A percentile compares a stretch with the other conserved stretches of the same genome.
Conservation (phyloP, 2,888 invertebrate species). For the Adelognathus sp. region DNA sequence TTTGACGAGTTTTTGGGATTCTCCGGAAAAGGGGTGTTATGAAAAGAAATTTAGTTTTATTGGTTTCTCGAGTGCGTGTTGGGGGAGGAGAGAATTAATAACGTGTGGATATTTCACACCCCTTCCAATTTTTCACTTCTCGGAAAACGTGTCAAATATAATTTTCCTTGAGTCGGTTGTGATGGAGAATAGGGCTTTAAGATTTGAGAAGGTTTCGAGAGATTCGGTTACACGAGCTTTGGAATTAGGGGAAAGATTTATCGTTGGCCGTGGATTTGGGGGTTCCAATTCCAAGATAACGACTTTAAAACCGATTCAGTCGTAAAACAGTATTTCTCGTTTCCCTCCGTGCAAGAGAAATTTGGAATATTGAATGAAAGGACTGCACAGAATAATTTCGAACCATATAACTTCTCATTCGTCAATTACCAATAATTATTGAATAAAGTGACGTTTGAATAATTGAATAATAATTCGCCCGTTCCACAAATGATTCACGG, state of each 20-base stretch:
- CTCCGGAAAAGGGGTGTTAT: not conserved
- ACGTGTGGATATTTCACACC: too few relatives aligned
- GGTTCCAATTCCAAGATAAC: constrained; percentile 36
- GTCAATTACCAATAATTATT: too few relatives aligned
- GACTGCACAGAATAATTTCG: not conserved
- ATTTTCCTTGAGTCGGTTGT: not conserved
- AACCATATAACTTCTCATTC: not conserved
- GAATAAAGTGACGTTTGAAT: too few relatives aligned
- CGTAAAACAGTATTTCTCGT: not conserved
- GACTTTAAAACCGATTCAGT: not conserved
- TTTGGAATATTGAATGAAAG: not conserved
- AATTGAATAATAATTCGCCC: too few relatives aligned
- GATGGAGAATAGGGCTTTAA: not conserved
- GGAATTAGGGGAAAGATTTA: constrained; percentile 19
- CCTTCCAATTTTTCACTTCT: constrained; percentile 37
- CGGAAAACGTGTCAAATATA: constrained; percentile 29
- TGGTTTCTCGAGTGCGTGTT: constrained; percentile 20
- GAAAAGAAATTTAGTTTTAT: constrained; percentile 17
- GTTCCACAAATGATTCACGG: too few relatives aligned
- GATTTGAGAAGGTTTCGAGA: not conserved
- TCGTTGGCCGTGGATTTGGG: not conserved
- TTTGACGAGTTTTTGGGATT: not conserved
- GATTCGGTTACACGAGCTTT: constrained; percentile 33
- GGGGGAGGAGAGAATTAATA: not conserved
- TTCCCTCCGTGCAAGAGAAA: not conserved